A percentile compares a stretch with the other conserved stretches of the same genome.
Evolutionary conservation across 1,140 invertebrate genomes (phyloP).

Genomic region (Papilio dardanus): DNA sequence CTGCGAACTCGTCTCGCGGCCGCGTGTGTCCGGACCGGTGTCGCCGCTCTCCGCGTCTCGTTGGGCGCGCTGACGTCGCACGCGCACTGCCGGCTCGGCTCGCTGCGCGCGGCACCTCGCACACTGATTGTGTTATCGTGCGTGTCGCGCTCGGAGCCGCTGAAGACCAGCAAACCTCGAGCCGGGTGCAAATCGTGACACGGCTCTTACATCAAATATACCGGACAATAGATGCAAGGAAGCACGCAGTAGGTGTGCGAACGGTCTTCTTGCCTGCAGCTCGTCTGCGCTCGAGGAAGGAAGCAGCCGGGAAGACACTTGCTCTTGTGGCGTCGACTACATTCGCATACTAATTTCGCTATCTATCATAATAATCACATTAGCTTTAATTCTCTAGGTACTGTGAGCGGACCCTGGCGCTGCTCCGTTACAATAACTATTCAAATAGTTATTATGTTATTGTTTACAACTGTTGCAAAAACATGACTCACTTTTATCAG

Average conservation of each 20-base stretch:
- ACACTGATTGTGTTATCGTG: neutral
- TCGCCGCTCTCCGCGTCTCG: no score
- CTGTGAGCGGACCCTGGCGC: neutral
- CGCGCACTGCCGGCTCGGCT: constrained; percentile 7
- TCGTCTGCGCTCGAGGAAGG: no score
- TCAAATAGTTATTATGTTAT: neutral
- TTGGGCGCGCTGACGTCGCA: no score
- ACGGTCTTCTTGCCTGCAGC: no score
- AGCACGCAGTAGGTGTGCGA: no score
- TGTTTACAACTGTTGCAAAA: neutral
- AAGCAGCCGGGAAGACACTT: no score
- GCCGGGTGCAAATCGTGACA: neutral
- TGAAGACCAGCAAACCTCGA: neutral
- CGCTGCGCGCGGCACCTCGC: neutral
- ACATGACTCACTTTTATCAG: neutral
- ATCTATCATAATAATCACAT: no score
- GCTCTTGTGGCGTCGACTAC: no score
- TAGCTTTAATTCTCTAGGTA: no score
- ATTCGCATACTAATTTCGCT: no score
- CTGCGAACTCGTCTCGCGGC: constrained; percentile 42
- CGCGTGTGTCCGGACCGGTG: no score
- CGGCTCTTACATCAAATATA: neutral
- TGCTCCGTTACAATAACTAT: neutral
- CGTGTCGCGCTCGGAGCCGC: neutral
- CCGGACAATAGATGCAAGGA: no score